Evolutionary conservation across 1,140 invertebrate genomes (phyloP).

Genomic region (Gonioctena quinquepunctata): DNA sequence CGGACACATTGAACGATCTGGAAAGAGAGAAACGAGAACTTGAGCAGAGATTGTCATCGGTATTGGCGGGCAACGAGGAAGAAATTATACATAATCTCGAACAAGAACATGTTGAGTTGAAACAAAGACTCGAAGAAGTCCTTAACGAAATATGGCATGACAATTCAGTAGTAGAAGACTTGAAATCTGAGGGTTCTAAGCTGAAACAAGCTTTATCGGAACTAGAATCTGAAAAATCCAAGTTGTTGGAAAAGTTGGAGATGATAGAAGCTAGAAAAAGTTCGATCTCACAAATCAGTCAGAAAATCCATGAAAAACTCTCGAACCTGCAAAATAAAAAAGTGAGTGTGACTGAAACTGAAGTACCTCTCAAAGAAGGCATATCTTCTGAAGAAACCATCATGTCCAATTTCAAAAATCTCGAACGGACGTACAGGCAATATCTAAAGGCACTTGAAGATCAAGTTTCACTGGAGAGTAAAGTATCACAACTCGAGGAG

Average conservation of each 20-base stretch:
- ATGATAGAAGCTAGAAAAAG: neutral
- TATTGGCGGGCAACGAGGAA: neutral
- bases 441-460: slow-evolving; percentile 6
- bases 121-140: neutral
- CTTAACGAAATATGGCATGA: neutral
- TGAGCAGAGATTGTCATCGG: neutral
- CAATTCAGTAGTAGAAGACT: neutral
- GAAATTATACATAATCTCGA: neutral
- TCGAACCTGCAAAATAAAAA: slow-evolving; percentile 8
- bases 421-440: neutral
- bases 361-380: neutral
- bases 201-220: neutral
- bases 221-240: slow-evolving; percentile 1
- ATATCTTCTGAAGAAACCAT: neutral
- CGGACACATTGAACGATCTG: neutral
- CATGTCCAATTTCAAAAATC: neutral
- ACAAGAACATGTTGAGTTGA: slow-evolving; percentile 3
- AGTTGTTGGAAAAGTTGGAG: neutral
- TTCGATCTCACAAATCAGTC: neutral
- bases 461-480: neutral
- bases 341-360: neutral
- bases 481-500: slow-evolving; percentile 1
- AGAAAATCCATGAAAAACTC: neutral
- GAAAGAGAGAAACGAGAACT: slow-evolving; percentile 9
- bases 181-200: neutral